Evolutionary conservation across 1,140 invertebrate species (phyloP).

Genomic region (Zophobas morio): DNA sequence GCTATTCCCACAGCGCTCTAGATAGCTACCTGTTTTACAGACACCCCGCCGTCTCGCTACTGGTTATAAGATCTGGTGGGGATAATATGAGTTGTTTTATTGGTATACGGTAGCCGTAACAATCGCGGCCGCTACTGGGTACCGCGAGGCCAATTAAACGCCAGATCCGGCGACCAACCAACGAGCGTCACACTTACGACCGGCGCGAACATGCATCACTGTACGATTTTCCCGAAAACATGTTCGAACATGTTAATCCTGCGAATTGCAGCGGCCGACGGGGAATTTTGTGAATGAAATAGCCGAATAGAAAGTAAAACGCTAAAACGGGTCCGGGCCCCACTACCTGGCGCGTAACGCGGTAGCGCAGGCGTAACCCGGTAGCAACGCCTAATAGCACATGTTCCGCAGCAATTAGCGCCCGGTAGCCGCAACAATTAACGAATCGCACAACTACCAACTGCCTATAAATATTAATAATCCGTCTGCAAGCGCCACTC

Average conservation of each 20-base stretch:
- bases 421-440: conserved; percentile 12
- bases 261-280: no score
- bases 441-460: conserved; percentile 34
- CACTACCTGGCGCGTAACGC: conserved; percentile 48
- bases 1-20: conserved; percentile 22
- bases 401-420: conserved; percentile 5
- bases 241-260: neutral
- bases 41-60: conserved; percentile 56
- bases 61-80: conserved; percentile 55
- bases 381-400: conserved; percentile 46
- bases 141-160: conserved; percentile 57
- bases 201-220: conserved; percentile 20
- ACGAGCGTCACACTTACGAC: conserved; percentile 46
- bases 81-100: conserved; percentile 55
- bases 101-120: conserved; percentile 52
- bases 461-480: conserved; percentile 29
- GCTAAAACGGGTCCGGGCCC: neutral
- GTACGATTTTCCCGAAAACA: conserved; percentile 16
- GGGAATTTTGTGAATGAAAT: neutral
- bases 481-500: neutral
- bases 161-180: conserved; percentile 27
- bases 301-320: conserved; percentile 20
- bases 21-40: conserved; percentile 54
- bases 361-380: conserved; percentile 57
- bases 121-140: conserved; percentile 59